Base-by-base conservation (phyloP, 2,888 invertebrate species). In the Caradrina clavipalpis region DNA sequence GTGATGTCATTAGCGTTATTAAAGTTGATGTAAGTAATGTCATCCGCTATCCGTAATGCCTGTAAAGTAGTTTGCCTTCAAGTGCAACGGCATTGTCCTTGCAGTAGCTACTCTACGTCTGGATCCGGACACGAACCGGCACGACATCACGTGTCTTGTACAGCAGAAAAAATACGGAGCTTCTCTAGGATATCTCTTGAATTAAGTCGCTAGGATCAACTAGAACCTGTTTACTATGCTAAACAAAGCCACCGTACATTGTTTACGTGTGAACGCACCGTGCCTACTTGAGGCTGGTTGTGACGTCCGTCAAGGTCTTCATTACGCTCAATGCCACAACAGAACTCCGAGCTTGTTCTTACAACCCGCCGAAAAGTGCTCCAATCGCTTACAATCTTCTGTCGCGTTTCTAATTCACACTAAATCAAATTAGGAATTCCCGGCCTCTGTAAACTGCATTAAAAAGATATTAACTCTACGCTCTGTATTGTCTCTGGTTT, bases 251-350 rank as follows among this genome's bases (percentile, higher is more conserved):
- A 64, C 77, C 68, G 82, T 84, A 88, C 90, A 89, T 90, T 92
- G 93, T 92, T 92, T 91, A 92, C 93, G 91, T 90, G 91, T 87
- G 89, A 90, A 89, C 87, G 88, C 84, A 87, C 87, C 84, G 85
- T 69, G 83, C 73, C 83, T 76, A 69, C 78, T 80, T 73, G 78
- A 87, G 88, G 88, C 89, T 75, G 69, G 76, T 79, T 70, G 79
- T 88, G 90, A 89, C 89, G 88, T 86, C 72, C 84, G 63, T 86
- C 93, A 92, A 94, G 91, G 93, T 87, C 90, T 90, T 78, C 64
- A 84, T 79, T 89, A 88, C 88, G 87, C 82, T 90, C 89, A 88
- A 89, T 88, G 88, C 76, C 87, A 87, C 79, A 70, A 69, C 59
- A 74, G 72, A 78, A 66, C 65, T 78, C 64, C 60, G 45, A 73